phyloP scores from a whole-genome alignment of 1,140 invertebrate species.

The Aphis gossypii region DNA sequence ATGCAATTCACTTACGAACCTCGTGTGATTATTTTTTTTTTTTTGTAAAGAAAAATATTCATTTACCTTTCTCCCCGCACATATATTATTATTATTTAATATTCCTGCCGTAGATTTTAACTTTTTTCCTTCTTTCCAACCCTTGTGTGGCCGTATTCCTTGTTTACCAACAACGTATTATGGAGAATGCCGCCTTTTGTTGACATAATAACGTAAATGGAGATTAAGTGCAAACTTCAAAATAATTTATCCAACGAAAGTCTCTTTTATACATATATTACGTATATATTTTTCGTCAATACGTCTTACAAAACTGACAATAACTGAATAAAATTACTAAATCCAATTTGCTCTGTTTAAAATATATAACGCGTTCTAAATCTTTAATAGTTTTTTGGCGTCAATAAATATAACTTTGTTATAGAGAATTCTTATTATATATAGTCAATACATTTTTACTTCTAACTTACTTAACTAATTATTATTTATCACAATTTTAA shows the following conservation, averaged over 20 bases:
- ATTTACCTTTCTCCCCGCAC: not conserved
- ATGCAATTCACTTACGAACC: not conserved
- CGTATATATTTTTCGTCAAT: not conserved
- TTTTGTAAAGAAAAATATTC: not conserved
- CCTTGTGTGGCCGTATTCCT: not conserved
- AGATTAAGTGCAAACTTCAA: not conserved
- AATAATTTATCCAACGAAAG: not conserved
- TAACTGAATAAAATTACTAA: not conserved
- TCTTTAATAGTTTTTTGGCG: not conserved
- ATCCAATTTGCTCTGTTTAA: not conserved
- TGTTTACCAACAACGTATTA: not conserved
- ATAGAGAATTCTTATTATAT: no score
- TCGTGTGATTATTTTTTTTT: not conserved
- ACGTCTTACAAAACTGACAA: not conserved
- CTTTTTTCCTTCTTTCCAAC: not conserved
- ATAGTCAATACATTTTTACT: not conserved
- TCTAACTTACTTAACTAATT: no score
- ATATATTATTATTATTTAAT: not conserved
- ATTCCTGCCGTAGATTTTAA: not conserved
- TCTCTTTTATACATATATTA: not conserved
- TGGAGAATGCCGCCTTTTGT: not conserved
- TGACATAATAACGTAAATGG: not conserved
- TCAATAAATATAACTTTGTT: not conserved
- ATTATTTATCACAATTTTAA: not conserved
- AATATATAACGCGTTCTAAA: not conserved